These are phyloP conservation scores for Cyprinodon tularosa DNA, from an alignment of 2,113 vertebrate species.

Conservation along the genomic window DNA sequence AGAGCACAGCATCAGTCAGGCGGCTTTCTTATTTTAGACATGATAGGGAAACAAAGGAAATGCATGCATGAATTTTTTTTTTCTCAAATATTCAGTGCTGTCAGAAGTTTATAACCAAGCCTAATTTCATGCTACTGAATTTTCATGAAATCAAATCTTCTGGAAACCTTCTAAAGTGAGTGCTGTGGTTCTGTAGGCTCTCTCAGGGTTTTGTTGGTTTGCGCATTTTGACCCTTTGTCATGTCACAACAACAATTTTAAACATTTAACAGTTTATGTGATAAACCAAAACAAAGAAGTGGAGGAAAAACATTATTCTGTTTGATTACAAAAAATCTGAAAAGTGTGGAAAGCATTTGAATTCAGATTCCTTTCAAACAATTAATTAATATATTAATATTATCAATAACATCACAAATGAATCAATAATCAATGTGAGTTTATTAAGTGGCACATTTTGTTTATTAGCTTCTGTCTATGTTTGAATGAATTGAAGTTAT, in stretches of 20 bases:
- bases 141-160: background rate
- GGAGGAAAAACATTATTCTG: too few relatives aligned
- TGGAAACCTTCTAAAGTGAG: background rate
- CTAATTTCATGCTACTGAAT: background rate
- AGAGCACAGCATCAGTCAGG: conserved; percentile 4
- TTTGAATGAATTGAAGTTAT: too few relatives aligned
- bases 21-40: background rate
- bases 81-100: background rate
- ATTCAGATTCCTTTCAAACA: too few relatives aligned
- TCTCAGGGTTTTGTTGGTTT: background rate
- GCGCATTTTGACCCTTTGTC: background rate
- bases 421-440: too few relatives aligned
- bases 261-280: too few relatives aligned
- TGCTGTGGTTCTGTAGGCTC: background rate
- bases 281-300: too few relatives aligned
- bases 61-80: background rate
- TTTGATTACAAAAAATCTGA: too few relatives aligned
- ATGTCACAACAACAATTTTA: background rate
- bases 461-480: too few relatives aligned
- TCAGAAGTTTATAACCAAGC: background rate
- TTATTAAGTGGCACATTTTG: too few relatives aligned
- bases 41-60: background rate
- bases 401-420: too few relatives aligned
- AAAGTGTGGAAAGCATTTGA: too few relatives aligned
- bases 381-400: too few relatives aligned